These are phyloP conservation scores for Rynchops niger DNA, from an alignment of 2,113 vertebrate genomes.

Conservation along the genomic window DNA sequence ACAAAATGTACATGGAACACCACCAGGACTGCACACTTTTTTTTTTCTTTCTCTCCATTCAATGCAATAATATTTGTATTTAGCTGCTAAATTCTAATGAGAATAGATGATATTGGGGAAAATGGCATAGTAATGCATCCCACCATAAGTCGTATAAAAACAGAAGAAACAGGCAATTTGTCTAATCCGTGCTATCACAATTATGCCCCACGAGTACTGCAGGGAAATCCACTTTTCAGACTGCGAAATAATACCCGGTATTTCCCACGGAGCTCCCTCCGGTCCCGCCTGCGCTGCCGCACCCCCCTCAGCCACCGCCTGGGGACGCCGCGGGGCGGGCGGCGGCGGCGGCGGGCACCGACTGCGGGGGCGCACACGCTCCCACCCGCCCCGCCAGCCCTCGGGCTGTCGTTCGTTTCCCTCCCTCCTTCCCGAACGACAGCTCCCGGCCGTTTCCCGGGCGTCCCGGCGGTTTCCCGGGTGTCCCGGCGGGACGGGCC, in stretches of 20 bases:
- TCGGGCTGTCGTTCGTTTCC: fast-evolving
- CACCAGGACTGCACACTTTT: fast-evolving
- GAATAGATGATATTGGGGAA: background rate
- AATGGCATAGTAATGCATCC: background rate
- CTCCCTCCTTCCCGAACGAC: background rate
- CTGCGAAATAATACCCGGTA: fast-evolving
- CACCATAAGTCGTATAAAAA: fast-evolving
- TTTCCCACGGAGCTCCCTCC: fast-evolving
- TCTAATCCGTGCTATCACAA: background rate
- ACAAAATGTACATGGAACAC: background rate
- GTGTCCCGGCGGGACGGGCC: background rate
- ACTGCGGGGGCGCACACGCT: background rate
- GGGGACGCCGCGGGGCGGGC: background rate
- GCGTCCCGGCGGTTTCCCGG: background rate
- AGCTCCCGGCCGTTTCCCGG: too few relatives aligned
- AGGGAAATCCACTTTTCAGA: background rate
- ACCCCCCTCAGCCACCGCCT: fast-evolving
- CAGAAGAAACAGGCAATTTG: fast-evolving
- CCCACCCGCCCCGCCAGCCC: background rate
- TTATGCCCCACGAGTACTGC: fast-evolving
- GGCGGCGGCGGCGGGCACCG: fast-evolving
- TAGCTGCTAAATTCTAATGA: background rate
- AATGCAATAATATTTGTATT: background rate
- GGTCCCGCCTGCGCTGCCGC: fast-evolving
- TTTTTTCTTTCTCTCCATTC: background rate